Conservation (phyloP, 2,113 vertebrate genomes). For the Leucopsar rothschildi region DNA sequence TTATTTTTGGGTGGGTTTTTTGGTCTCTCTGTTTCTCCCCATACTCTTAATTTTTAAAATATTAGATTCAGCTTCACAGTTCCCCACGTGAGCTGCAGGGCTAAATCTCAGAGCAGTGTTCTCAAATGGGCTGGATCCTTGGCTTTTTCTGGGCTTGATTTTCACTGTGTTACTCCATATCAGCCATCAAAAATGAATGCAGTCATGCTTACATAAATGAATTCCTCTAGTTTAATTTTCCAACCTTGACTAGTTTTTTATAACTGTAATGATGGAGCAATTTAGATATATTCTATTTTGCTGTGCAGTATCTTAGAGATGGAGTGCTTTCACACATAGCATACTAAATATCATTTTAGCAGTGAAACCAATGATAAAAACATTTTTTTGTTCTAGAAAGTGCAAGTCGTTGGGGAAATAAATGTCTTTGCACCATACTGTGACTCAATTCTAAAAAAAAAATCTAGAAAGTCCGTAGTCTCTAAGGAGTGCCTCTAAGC, state of each 20-base stretch:
- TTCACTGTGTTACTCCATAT: neutral
- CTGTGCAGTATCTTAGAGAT: neutral
- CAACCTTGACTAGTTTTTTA: neutral
- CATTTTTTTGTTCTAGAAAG: neutral
- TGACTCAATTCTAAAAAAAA: neutral
- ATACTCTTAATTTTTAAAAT: neutral
- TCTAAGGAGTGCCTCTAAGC: neutral
- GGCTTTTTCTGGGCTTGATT: neutral
- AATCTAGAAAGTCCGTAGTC: neutral
- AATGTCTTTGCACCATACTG: neutral
- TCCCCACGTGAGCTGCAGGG: neutral
- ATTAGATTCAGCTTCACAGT: neutral
- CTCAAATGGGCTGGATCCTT: neutral
- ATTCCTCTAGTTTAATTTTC: neutral
- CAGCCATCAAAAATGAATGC: neutral
- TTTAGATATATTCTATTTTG: constrained; percentile 1
- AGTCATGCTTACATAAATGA: neutral
- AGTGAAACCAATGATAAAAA: neutral
- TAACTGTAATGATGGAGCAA: neutral
- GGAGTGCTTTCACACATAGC: neutral
- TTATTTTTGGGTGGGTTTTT: neutral
- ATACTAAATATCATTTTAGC: neutral
- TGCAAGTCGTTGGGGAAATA: neutral
- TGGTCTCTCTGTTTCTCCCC: neutral
- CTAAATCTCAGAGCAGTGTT: neutral